These are phyloP conservation scores for Tylochromis polylepis DNA, from an alignment of 2,113 vertebrate genomes.

Conservation along the genomic window DNA sequence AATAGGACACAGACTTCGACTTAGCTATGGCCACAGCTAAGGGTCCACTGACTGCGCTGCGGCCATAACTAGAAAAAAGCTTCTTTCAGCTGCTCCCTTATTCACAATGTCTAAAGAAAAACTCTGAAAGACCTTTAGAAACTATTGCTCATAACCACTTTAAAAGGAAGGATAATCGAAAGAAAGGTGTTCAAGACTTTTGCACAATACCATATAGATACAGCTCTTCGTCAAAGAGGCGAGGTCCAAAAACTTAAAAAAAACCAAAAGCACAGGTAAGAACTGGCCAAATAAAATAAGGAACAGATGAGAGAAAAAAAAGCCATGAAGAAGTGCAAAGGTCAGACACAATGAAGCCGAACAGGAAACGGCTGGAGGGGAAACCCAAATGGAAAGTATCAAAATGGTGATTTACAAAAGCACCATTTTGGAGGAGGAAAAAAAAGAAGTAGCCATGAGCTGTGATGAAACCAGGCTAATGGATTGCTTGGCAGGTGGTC, in stretches of 20 bases:
- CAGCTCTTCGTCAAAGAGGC: fast-evolving
- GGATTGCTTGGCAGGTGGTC: neutral
- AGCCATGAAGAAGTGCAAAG: neutral
- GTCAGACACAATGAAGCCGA: neutral
- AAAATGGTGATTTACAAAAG: neutral
- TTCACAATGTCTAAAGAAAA: no score
- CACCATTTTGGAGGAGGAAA: neutral
- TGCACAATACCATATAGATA: neutral
- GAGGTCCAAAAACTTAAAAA: neutral
- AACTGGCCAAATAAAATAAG: neutral
- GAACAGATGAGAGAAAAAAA: neutral
- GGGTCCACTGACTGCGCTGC: neutral
- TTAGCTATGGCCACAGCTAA: neutral
- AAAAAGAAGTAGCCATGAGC: neutral
- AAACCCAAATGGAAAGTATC: neutral
- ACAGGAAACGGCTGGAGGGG: neutral
- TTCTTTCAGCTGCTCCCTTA: no score
- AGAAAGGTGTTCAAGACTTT: neutral
- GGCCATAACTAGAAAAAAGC: no score
- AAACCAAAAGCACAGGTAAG: neutral
- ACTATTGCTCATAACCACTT: no score
- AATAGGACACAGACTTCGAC: neutral
- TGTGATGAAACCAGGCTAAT: neutral
- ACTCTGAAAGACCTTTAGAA: no score
- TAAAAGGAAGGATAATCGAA: neutral